phyloP scores from a whole-genome alignment of 2,888 invertebrate genomes.

The Xylophagus ater region DNA sequence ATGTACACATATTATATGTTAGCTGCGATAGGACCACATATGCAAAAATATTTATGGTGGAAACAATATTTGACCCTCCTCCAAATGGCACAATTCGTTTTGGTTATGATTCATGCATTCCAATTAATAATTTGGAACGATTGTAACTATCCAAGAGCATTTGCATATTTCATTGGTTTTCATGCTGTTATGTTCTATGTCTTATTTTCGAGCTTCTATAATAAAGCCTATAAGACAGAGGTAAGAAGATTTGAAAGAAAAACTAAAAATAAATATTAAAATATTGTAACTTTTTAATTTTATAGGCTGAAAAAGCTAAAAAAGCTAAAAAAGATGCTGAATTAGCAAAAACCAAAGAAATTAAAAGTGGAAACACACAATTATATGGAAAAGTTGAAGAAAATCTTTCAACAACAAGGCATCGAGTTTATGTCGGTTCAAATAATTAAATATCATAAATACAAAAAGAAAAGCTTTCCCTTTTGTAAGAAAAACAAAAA shows the following conservation, averaged over 20 bases:
- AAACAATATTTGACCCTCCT: constrained; percentile 84
- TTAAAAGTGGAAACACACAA: constrained; percentile 25
- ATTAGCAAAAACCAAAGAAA: constrained; percentile 20
- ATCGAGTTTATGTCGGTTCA: constrained; percentile 30
- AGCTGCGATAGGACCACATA: constrained; percentile 77
- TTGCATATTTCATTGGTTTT: constrained; percentile 83
- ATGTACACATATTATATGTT: constrained; percentile 91
- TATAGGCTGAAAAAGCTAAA: constrained; percentile 1
- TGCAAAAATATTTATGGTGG: constrained; percentile 90
- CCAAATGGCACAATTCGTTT: constrained; percentile 87
- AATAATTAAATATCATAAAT: constrained; percentile 16
- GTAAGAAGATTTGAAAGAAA: constrained; percentile 25
- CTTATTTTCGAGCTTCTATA: constrained; percentile 87
- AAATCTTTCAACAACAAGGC: constrained; percentile 31
- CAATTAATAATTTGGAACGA: constrained; percentile 71
- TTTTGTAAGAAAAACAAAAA: background rate
- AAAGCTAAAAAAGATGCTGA: constrained; percentile 1
- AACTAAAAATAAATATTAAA: background rate
- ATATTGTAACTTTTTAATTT: background rate
- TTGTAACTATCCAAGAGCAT: constrained; percentile 80
- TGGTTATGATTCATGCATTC: constrained; percentile 81
- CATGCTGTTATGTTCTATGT: constrained; percentile 89
- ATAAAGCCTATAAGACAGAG: constrained; percentile 54
- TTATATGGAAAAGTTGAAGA: constrained; percentile 26
- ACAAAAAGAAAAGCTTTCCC: constrained; percentile 22